These are phyloP conservation scores for Hydractinia symbiolongicarpus DNA, from an alignment of 30 jellyfish, hydroid and myxozoan genomes.

Conservation along the genomic window DNA sequence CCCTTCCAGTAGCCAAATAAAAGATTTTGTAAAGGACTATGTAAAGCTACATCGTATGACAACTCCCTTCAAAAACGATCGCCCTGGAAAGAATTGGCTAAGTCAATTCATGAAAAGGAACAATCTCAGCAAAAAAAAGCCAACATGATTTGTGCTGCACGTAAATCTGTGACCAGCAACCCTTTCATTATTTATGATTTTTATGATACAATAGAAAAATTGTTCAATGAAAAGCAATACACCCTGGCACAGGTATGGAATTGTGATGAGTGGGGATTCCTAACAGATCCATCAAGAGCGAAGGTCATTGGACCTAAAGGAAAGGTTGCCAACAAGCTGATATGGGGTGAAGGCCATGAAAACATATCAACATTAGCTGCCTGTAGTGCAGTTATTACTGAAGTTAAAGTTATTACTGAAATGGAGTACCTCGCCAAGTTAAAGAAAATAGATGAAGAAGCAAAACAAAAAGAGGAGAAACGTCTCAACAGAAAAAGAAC, in stretches of 20 bases:
- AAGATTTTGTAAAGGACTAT: neutral
- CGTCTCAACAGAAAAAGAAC: neutral
- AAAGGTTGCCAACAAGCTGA: slow-evolving; percentile 1
- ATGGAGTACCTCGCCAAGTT: neutral
- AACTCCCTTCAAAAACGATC: neutral
- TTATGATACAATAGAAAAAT: slow-evolving; percentile 6
- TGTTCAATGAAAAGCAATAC: neutral
- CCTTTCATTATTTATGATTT: neutral
- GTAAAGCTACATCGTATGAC: neutral
- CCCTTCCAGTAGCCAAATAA: neutral
- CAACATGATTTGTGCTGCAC: slow-evolving; percentile 5
- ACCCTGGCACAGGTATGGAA: slow-evolving; percentile 7
- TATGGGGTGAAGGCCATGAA: slow-evolving; percentile 33
- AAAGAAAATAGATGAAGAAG: slow-evolving; percentile 10
- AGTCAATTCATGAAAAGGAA: neutral
- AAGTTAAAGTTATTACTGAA: slow-evolving; percentile 21
- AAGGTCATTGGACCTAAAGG: neutral
- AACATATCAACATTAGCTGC: slow-evolving; percentile 15
- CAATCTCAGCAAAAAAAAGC: slow-evolving; percentile 1
- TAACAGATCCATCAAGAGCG: neutral
- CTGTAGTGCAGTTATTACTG: slow-evolving; percentile 28
- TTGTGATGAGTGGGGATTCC: slow-evolving; percentile 17
- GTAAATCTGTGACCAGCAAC: slow-evolving; percentile 2
- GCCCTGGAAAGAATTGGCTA: neutral
- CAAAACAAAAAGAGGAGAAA: neutral